Percentiles rank a stretch among this genome's conserved stretches.
Conservation (phyloP, 2,113 vertebrate genomes). For the Clarias gariepinus region DNA sequence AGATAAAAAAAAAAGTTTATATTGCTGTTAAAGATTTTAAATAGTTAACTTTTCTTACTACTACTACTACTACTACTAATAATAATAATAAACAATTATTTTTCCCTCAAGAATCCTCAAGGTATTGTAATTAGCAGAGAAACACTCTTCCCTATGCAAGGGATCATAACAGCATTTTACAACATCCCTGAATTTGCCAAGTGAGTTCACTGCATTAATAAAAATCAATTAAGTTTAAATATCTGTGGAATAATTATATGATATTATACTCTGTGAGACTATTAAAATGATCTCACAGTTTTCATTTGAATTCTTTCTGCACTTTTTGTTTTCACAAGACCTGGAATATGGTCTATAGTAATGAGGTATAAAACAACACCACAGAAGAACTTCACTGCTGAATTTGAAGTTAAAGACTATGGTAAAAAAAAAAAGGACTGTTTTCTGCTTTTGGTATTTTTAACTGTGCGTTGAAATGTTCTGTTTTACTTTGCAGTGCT, state of each 20-base stretch:
- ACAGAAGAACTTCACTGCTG: neutral
- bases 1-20: too few relatives aligned
- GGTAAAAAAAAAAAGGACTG: constrained; percentile 27
- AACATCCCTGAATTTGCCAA: constrained; percentile 53
- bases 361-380: constrained; percentile 45
- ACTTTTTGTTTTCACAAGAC: constrained; percentile 18
- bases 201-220: constrained; percentile 24
- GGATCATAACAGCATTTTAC: constrained; percentile 34
- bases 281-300: neutral
- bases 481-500: constrained; percentile 42
- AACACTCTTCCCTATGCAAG: constrained; percentile 33
- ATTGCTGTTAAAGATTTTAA: too few relatives aligned
- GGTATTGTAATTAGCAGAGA: constrained; percentile 35
- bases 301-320: neutral
- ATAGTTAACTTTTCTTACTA: too few relatives aligned
- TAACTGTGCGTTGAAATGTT: neutral
- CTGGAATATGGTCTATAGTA: constrained; percentile 54
- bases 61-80: too few relatives aligned
- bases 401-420: constrained; percentile 62
- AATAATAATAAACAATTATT: too few relatives aligned
- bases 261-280: too few relatives aligned
- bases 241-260: too few relatives aligned
- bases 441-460: neutral
- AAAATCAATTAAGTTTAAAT: neutral
- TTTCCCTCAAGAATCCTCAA: constrained; percentile 39